Evolutionary conservation across 2,113 vertebrate genomes (phyloP).

Genomic region (Lagopus muta): DNA sequence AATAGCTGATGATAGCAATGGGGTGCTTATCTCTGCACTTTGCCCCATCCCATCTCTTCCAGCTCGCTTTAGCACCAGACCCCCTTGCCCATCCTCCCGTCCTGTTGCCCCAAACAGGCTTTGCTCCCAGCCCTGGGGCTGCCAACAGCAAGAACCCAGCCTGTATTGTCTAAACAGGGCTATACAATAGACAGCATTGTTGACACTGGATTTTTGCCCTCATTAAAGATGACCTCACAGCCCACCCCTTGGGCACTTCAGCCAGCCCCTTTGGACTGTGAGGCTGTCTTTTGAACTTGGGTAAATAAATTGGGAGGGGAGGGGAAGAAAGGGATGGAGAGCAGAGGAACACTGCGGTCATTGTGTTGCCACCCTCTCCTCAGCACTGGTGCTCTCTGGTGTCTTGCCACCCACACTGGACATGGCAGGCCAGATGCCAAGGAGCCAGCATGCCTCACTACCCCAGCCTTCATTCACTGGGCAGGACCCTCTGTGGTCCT

Average conservation of each 20-base stretch:
- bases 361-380: conserved; percentile 61
- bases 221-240: conserved; percentile 70
- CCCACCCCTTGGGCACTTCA: conserved; percentile 68
- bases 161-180: conserved; percentile 58
- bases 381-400: conserved; percentile 44
- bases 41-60: not conserved
- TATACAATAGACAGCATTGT: conserved; percentile 71
- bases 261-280: conserved; percentile 60
- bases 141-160: conserved; percentile 53
- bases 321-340: conserved; percentile 54
- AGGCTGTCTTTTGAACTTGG: conserved; percentile 67
- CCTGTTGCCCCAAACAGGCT: conserved; percentile 14
- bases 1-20: not conserved
- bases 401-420: conserved; percentile 57
- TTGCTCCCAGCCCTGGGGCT: not conserved
- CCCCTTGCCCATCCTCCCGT: not conserved
- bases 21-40: conserved; percentile 37
- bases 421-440: conserved; percentile 50
- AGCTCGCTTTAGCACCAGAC: not conserved
- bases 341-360: conserved; percentile 41
- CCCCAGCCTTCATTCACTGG: accelerated
- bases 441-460: not conserved
- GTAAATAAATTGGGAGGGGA: conserved; percentile 64
- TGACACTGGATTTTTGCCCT: conserved; percentile 64
- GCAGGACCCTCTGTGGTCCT: not conserved